phyloP scores from a whole-genome alignment of 2,888 invertebrate genomes.

The Cosmorhoe ocellata region DNA sequence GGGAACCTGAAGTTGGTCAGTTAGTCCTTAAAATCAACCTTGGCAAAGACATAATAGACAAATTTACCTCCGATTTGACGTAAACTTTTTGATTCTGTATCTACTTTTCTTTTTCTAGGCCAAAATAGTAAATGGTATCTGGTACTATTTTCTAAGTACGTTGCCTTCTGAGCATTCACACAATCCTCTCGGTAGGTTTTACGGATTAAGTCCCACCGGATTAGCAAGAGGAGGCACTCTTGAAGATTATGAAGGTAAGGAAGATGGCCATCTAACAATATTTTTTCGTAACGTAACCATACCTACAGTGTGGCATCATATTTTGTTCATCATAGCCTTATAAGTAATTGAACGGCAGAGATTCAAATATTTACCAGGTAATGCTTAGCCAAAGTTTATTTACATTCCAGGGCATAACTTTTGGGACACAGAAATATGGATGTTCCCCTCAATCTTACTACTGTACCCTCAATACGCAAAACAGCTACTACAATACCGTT shows the following conservation, averaged over 20 bases:
- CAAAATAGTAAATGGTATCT: constrained; percentile 79
- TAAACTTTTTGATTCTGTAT: too few species aligned
- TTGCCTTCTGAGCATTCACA: constrained; percentile 76
- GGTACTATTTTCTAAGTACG: constrained; percentile 82
- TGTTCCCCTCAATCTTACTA: constrained; percentile 80
- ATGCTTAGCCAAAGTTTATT: background rate
- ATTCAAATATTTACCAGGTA: too few species aligned
- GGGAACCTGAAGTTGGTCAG: constrained; percentile 77
- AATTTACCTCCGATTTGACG: too few species aligned
- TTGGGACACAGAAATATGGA: constrained; percentile 86
- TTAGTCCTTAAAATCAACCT: background rate
- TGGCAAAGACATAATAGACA: too few species aligned
- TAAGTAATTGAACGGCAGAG: too few species aligned
- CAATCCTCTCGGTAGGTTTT: constrained; percentile 70
- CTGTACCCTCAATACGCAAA: constrained; percentile 75
- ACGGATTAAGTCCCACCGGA: constrained; percentile 83
- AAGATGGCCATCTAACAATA: background rate
- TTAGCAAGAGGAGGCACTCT: constrained; percentile 78
- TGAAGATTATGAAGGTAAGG: constrained; percentile 75
- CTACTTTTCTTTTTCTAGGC: constrained; percentile 54
- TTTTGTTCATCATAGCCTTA: too few species aligned
- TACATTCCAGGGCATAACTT: constrained; percentile 81
- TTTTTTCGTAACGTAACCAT: too few species aligned
- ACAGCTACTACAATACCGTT: constrained; percentile 77
- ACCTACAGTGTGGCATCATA: too few species aligned